phyloP scores from a whole-genome alignment of 2,113 vertebrate species.

The Gobius niger region DNA sequence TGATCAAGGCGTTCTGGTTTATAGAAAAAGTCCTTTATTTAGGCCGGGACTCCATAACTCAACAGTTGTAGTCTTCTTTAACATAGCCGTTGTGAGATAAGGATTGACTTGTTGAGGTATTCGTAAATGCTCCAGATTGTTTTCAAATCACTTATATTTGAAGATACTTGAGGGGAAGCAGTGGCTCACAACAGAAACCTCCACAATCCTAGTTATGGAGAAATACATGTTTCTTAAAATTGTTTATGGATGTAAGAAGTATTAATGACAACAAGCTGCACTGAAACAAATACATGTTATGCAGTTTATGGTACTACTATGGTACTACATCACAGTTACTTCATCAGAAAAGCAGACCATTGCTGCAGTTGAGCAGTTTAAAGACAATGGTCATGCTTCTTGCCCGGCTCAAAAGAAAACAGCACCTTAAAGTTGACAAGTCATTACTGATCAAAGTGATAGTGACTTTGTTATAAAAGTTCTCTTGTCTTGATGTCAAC shows the following conservation, averaged over 20 bases:
- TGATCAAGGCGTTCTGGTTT: too few relatives aligned
- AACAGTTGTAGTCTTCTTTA: neutral
- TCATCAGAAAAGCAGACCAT: neutral
- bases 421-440: neutral
- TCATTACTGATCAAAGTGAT: neutral
- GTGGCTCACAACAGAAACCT: neutral
- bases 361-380: neutral
- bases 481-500: neutral
- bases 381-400: neutral
- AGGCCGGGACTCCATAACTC: too few relatives aligned
- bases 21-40: too few relatives aligned
- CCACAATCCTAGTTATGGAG: neutral
- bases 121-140: neutral
- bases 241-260: neutral
- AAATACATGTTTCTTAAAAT: neutral
- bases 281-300: neutral
- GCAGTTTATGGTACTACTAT: neutral
- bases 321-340: neutral
- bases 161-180: neutral
- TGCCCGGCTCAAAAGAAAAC: neutral
- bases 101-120: neutral
- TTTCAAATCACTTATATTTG: neutral
- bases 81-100: neutral
- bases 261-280: neutral
- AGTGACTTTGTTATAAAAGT: slow-evolving; percentile 4